Conservation (phyloP, 2,888 invertebrate species). For the Adelphocoris suturalis region DNA sequence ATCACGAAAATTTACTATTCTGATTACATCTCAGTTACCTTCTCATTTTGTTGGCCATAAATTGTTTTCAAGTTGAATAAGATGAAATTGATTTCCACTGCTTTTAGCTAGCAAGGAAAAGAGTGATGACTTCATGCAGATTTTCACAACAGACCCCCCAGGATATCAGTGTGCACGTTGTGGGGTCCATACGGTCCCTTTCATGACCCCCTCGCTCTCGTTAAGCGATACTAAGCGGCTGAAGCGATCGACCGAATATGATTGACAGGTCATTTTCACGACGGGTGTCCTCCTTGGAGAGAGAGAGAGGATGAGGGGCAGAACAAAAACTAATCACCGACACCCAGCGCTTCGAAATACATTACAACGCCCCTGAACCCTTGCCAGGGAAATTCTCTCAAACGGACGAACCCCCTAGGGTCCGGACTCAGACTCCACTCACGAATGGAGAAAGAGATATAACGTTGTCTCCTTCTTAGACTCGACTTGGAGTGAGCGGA, state of each 20-base stretch:
- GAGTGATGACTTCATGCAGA: too few relatives aligned
- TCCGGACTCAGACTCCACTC: too few relatives aligned
- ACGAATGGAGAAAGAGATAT: background rate
- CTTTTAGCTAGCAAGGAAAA: too few relatives aligned
- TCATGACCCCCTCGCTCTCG: background rate
- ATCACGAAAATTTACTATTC: too few relatives aligned
- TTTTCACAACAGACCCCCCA: background rate
- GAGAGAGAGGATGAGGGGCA: too few relatives aligned
- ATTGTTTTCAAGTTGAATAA: too few relatives aligned
- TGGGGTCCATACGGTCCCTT: background rate
- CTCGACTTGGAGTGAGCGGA: too few relatives aligned
- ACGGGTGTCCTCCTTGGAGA: background rate
- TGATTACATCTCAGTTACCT: too few relatives aligned
- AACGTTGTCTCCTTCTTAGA: background rate
- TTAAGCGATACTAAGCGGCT: constrained; percentile 11
- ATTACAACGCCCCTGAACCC: background rate
- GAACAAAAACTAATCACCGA: constrained; percentile 15
- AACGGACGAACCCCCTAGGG: background rate
- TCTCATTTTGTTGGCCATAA: too few relatives aligned
- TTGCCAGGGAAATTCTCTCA: background rate
- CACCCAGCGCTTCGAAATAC: background rate
- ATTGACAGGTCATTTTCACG: constrained; percentile 2
- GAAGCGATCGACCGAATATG: constrained; percentile 1
- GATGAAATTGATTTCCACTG: too few relatives aligned
- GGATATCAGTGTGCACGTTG: background rate